Percentiles rank a stretch among this genome's conserved stretches.
Evolutionary conservation across 2,113 vertebrate genomes (phyloP).

Genomic region (Ceyx margarethae): DNA sequence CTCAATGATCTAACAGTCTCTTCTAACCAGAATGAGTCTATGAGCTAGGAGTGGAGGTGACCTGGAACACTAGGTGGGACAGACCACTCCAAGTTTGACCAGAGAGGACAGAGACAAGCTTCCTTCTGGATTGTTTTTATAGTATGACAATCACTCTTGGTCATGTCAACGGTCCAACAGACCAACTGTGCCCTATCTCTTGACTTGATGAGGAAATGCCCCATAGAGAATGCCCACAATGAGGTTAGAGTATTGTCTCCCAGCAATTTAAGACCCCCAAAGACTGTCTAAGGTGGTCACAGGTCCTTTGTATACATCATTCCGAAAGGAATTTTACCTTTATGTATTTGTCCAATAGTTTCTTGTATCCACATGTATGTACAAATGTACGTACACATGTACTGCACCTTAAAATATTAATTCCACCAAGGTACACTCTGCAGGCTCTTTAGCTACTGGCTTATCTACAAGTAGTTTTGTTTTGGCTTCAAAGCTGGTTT

Average conservation of each 20-base stretch:
- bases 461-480: slow-evolving; percentile 51
- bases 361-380: background rate
- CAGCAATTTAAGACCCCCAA: background rate
- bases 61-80: background rate
- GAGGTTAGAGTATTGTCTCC: background rate
- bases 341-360: background rate
- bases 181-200: background rate
- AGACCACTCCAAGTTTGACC: background rate
- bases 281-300: accelerated
- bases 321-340: background rate
- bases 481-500: slow-evolving; percentile 31
- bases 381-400: no score
- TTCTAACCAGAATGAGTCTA: no score
- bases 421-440: slow-evolving; percentile 26
- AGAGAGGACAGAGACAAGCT: background rate
- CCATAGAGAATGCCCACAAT: background rate
- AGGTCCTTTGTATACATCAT: background rate
- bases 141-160: background rate
- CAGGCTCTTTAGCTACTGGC: background rate
- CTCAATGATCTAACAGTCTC: no score
- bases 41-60: background rate
- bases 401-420: slow-evolving; percentile 12
- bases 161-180: background rate
- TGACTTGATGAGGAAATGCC: background rate
- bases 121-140: background rate